Conservation (phyloP, 2,888 invertebrate genomes). For the Frankliniella fusca region DNA sequence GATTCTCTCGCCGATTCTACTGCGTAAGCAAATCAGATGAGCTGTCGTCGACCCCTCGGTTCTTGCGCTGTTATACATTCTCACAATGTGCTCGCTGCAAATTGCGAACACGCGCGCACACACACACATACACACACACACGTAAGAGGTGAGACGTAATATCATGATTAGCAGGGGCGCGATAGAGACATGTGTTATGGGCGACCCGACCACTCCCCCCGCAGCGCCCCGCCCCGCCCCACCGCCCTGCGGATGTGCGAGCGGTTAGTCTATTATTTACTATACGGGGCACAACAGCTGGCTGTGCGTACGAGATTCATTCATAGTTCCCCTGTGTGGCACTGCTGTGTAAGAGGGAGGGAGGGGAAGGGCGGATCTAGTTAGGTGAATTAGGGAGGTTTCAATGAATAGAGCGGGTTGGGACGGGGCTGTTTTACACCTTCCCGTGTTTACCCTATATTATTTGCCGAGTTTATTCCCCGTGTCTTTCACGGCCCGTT, state of each 20-base stretch:
- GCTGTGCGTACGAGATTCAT: not conserved
- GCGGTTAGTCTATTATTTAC: constrained; percentile 25
- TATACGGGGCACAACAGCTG: constrained; percentile 18
- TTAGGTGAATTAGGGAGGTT: constrained; percentile 17
- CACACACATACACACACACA: not conserved
- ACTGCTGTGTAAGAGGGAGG: not conserved
- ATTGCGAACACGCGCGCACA: not conserved
- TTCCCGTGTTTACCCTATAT: not conserved
- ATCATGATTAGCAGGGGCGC: constrained; percentile 24
- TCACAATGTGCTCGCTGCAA: too few relatives aligned
- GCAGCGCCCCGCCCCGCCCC: not conserved
- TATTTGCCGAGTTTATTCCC: not conserved
- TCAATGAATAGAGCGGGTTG: not conserved
- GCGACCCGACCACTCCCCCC: not conserved
- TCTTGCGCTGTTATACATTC: not conserved
- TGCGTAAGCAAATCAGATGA: too few relatives aligned
- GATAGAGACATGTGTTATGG: constrained; percentile 15
- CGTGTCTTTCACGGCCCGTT: not conserved
- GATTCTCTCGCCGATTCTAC: too few relatives aligned
- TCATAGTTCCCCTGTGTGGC: constrained; percentile 8
- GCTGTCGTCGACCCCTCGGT: too few relatives aligned
- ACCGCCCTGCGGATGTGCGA: not conserved
- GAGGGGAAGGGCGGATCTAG: not conserved
- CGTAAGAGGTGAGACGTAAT: not conserved
- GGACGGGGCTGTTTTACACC: not conserved